Evolutionary conservation across 92 coral and sea anemone species (phyloP).

Genomic region (Porites evermanni): DNA sequence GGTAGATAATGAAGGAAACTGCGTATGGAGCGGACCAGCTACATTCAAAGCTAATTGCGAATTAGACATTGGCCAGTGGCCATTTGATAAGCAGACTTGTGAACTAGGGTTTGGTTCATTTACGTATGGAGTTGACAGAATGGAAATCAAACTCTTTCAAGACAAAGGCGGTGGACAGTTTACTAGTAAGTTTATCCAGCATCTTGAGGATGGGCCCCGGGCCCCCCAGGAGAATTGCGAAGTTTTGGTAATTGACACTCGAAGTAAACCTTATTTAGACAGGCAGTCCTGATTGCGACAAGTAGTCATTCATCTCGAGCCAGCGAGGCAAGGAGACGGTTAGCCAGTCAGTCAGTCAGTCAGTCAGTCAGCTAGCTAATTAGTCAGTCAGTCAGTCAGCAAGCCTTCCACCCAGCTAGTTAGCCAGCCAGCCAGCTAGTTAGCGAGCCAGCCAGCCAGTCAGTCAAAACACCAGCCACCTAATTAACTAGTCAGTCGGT

Average conservation of each 20-base stretch:
- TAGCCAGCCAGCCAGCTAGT: background rate
- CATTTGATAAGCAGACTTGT: constrained; percentile 76
- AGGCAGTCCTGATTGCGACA: too few relatives aligned
- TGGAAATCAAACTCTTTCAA: constrained; percentile 42
- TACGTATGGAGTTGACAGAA: constrained; percentile 53
- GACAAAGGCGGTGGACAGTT: constrained; percentile 38
- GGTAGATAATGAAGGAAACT: constrained; percentile 48
- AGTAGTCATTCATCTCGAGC: too few relatives aligned
- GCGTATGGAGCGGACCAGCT: constrained; percentile 81
- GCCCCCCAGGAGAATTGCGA: too few relatives aligned
- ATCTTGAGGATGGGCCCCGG: too few relatives aligned
- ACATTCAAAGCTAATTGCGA: constrained; percentile 71
- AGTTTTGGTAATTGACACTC: too few relatives aligned
- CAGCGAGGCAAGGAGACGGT: background rate
- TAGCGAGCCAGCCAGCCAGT: background rate
- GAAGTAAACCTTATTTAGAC: too few relatives aligned
- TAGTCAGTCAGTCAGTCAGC: background rate
- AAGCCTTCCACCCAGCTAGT: background rate
- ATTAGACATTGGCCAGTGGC: constrained; percentile 66
- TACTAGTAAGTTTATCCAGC: constrained; percentile 18
- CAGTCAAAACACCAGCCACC: background rate
- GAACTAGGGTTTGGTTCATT: constrained; percentile 66
- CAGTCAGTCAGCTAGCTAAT: background rate
- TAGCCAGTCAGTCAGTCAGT: constrained; percentile 4
- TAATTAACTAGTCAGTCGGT: background rate